Evolutionary conservation across 2,888 invertebrate genomes (phyloP).

Genomic region (Chalcosyrphus nemorum): DNA sequence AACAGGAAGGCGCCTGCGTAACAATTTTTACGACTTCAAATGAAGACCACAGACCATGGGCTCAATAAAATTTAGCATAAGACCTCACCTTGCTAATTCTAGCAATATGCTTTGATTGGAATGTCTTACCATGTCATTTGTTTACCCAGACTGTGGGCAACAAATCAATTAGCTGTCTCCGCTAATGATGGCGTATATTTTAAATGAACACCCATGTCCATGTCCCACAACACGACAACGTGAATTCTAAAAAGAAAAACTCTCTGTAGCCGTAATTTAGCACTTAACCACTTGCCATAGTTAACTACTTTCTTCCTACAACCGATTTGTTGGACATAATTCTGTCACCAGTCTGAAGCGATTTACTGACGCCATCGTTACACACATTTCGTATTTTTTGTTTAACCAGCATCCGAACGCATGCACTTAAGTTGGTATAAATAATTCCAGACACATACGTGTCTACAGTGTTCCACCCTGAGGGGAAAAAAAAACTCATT

Average conservation of each 20-base stretch:
- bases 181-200: background rate
- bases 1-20: no score
- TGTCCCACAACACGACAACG: background rate
- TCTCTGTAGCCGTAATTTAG: slow-evolving; percentile 13
- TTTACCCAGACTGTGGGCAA: background rate
- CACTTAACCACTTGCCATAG: slow-evolving; percentile 24
- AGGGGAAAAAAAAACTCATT: slow-evolving; percentile 43
- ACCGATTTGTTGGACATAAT: slow-evolving; percentile 19
- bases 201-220: background rate
- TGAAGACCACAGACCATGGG: no score
- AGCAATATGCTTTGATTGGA: background rate
- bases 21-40: background rate
- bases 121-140: background rate
- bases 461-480: slow-evolving; percentile 1
- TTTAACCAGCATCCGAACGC: background rate
- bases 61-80: background rate
- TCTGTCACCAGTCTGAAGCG: slow-evolving; percentile 40
- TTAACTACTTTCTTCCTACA: slow-evolving; percentile 24
- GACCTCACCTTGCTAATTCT: background rate
- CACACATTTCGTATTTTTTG: no score
- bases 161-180: slow-evolving; percentile 28
- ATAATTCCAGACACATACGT: slow-evolving; percentile 45
- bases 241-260: slow-evolving; percentile 3
- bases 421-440: slow-evolving; percentile 10
- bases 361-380: slow-evolving; percentile 24